These are phyloP conservation scores for Drosophila sordidapex DNA, from an alignment of 2,888 invertebrate genomes.

Conservation along the genomic window DNA sequence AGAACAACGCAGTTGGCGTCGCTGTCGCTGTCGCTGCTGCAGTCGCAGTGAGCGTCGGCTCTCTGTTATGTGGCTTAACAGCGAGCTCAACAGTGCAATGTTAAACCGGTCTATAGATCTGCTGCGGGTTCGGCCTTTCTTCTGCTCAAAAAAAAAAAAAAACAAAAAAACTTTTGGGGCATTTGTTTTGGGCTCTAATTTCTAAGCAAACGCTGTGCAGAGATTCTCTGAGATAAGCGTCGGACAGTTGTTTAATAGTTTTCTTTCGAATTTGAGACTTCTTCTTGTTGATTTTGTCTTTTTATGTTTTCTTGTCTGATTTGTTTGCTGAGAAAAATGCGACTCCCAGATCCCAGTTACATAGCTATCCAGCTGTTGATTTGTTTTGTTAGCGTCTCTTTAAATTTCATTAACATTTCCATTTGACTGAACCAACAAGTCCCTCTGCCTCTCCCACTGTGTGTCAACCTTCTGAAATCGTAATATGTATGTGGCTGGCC, in stretches of 20 bases:
- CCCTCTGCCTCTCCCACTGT: conserved; percentile 31
- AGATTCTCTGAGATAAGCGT: conserved; percentile 64
- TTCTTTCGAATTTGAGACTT: conserved; percentile 73
- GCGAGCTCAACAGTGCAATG: conserved; percentile 54
- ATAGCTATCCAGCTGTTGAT: conserved; percentile 51
- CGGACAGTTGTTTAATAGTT: conserved; percentile 78
- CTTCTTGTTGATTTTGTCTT: conserved; percentile 25
- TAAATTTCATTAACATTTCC: conserved; percentile 76
- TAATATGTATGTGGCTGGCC: conserved; percentile 51
- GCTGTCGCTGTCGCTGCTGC: conserved; percentile 15
- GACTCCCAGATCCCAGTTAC: conserved; percentile 35
- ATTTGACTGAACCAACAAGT: conserved; percentile 22
- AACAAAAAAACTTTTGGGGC: conserved; percentile 42
- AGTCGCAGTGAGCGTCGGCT: conserved; percentile 21
- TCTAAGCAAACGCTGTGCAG: conserved; percentile 73
- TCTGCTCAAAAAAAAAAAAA: conserved; percentile 18
- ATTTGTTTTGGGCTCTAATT: conserved; percentile 79
- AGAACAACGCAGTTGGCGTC: conserved; percentile 61
- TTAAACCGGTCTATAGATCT: conserved; percentile 65
- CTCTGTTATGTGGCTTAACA: conserved; percentile 13
- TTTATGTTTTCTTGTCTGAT: conserved; percentile 39
- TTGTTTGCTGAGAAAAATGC: conserved; percentile 71
- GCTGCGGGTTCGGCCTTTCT: conserved; percentile 33
- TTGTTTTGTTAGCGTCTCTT: conserved; percentile 74
- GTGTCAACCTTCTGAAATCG: conserved; percentile 63